Base-by-base conservation (phyloP, 2,797 vertebrate genomes). In the Artibeus jamaicensis region DNA sequence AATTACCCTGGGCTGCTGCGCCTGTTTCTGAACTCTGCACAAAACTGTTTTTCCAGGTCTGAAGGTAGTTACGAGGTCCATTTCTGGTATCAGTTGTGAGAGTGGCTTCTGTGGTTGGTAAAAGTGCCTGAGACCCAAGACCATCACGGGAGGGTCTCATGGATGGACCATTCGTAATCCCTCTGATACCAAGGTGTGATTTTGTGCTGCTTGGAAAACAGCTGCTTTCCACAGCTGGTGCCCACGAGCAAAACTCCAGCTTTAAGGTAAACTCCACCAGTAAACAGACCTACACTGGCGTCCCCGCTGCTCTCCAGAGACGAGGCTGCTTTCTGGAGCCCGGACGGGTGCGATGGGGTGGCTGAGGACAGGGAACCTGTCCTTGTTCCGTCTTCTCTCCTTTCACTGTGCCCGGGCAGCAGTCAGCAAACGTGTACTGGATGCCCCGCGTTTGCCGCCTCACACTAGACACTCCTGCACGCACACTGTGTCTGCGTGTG, bases 401-500 rank as follows among this genome's bases (percentile, higher is more conserved):
- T 16, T 70, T n/a, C 9, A 12, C 48, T 19, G 26, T 3, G 1
- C 9, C 5, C 62, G 71, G 39, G 12, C 1, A 29, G 62, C 57
- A 1, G 6, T 24, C 76, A 74, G 7, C 46, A 62, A 10, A 15
- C 16, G 7, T 0, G 1, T n/a, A 53, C 0, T 0, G 8, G 29
- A 9, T 0, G 2, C 7, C 50, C 8, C 8, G 0, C 9, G 1
- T 6, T 19, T 55, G 10, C 22, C 14, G 48, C 22, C 2, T 11
- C 44, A 2, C 2, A 16, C 26, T 16, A 8, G 53, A 6, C 15
- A 15, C 2, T 7, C 16, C 4, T 55, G 0, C 7, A 1, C 2
- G 1, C 7, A 1, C 2, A 29, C 24, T 14, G 0, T 10, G 0
- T 22, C 29, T 29, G 12, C 39, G 5, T 9, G 0, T 1, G 19